phyloP scores from a whole-genome alignment of 2,797 vertebrate species.

The Chelidonichthys spinosus region DNA sequence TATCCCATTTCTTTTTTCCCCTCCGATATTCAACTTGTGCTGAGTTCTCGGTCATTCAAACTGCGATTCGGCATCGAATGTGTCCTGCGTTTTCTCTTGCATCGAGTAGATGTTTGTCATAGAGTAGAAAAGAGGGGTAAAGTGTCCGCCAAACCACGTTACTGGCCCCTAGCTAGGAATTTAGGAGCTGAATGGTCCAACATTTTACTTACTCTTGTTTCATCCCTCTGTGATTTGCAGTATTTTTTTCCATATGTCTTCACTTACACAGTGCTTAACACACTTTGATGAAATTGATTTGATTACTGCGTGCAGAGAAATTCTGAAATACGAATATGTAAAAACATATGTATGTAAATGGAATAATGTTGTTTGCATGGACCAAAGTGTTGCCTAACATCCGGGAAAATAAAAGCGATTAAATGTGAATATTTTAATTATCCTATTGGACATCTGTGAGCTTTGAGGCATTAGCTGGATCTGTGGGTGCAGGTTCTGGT shows the following conservation, averaged over 20 bases:
- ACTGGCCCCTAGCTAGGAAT: constrained; percentile 76
- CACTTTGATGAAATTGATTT: constrained; percentile 41
- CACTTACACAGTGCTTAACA: constrained; percentile 40
- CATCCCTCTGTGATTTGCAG: constrained; percentile 63
- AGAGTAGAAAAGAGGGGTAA: constrained; percentile 53
- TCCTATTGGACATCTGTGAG: constrained; percentile 4
- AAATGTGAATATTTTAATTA: constrained; percentile 1
- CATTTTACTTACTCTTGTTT: constrained; percentile 69
- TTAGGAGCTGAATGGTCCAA: constrained; percentile 67
- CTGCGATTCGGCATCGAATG: constrained; percentile 54
- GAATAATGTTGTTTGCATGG: background rate
- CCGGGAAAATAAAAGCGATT: background rate
- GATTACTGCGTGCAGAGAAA: constrained; percentile 18
- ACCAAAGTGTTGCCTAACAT: background rate
- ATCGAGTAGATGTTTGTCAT: constrained; percentile 65
- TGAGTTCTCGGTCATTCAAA: constrained; percentile 41
- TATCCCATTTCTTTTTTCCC: constrained; percentile 9
- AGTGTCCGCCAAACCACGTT: constrained; percentile 73
- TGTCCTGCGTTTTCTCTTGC: constrained; percentile 50
- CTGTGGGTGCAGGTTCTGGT: constrained; percentile 20
- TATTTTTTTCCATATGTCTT: constrained; percentile 59
- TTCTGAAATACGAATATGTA: background rate
- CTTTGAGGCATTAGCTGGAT: background rate
- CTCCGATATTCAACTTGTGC: constrained; percentile 19
- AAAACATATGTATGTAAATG: background rate